Conservation (phyloP, 2,113 vertebrate genomes). For the Chelonoidis abingdonii region DNA sequence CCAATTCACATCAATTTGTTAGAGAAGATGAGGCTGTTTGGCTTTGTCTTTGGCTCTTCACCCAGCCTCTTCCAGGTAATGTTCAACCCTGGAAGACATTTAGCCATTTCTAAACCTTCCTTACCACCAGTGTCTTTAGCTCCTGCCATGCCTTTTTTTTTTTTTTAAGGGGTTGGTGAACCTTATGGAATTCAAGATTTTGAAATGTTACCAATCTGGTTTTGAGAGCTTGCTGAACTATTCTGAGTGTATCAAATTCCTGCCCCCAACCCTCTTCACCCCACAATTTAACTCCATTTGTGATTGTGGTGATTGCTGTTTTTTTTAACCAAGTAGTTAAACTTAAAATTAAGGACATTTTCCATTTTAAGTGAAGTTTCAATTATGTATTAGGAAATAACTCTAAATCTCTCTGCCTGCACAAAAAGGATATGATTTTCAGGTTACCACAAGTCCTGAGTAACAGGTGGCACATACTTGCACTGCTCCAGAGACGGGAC, state of each 20-base stretch:
- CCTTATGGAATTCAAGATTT: no score
- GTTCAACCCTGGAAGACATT: not conserved
- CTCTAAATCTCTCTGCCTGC: no score
- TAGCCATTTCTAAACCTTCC: not conserved
- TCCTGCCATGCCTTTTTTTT: not conserved
- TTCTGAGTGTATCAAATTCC: no score
- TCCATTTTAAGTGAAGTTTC: not conserved
- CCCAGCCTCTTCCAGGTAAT: not conserved
- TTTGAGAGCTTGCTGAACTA: no score
- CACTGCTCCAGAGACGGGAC: not conserved
- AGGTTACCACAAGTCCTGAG: not conserved
- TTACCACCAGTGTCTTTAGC: not conserved
- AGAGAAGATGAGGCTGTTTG: not conserved
- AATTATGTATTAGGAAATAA: not conserved
- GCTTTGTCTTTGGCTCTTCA: not conserved
- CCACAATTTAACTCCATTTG: no score
- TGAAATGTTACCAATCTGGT: no score
- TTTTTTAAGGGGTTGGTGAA: not conserved
- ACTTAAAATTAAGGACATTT: no score
- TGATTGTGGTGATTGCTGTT: no score
- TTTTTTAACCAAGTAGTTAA: no score
- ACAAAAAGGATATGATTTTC: not conserved
- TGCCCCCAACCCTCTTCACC: no score
- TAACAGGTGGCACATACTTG: not conserved
- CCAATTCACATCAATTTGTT: not conserved